Evolutionary conservation across 2,113 vertebrate genomes (phyloP).

Genomic region (Periophthalmus modestus): DNA sequence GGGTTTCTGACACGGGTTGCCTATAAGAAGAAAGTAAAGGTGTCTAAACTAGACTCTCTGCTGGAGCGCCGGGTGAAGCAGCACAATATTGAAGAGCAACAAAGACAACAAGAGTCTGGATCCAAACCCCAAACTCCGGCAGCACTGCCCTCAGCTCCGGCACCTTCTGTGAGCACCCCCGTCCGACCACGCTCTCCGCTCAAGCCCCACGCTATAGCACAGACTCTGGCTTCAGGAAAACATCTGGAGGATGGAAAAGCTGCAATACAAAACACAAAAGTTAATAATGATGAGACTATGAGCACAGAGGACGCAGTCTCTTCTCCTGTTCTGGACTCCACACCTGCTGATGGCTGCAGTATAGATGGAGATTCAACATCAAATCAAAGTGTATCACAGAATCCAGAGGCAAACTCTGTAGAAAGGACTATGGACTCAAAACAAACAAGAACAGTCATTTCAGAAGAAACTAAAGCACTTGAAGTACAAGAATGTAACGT

Average conservation of each 20-base stretch:
- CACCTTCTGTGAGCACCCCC: conserved; percentile 35
- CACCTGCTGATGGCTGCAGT: conserved; percentile 53
- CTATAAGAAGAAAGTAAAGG: conserved; percentile 93
- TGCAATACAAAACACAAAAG: conserved; percentile 12
- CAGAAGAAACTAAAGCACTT: conserved; percentile 24
- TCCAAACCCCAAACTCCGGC: conserved; percentile 37
- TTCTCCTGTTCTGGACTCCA: conserved; percentile 30
- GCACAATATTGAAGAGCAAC: conserved; percentile 90
- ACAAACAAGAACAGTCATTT: conserved; percentile 40
- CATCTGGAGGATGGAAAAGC: conserved; percentile 35
- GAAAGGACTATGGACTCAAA: conserved; percentile 62
- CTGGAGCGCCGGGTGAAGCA: conserved; percentile 94
- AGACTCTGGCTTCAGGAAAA: conserved; percentile 27
- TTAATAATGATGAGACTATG: conserved; percentile 25
- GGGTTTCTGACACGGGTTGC: conserved; percentile 91
- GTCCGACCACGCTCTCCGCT: conserved; percentile 55
- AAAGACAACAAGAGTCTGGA: conserved; percentile 76
- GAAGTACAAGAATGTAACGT: conserved; percentile 33
- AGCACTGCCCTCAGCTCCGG: conserved; percentile 13
- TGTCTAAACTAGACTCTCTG: conserved; percentile 91
- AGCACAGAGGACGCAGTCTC: conserved; percentile 18
- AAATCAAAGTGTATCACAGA: conserved; percentile 36
- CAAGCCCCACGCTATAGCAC: conserved; percentile 48
- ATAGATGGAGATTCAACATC: conserved; percentile 37
- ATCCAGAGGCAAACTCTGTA: conserved; percentile 34